Evolutionary conservation across 2,888 invertebrate genomes (phyloP), one percentile per base, ranked within the genome.

Genomic region (Geotrupes spiniger): DNA sequence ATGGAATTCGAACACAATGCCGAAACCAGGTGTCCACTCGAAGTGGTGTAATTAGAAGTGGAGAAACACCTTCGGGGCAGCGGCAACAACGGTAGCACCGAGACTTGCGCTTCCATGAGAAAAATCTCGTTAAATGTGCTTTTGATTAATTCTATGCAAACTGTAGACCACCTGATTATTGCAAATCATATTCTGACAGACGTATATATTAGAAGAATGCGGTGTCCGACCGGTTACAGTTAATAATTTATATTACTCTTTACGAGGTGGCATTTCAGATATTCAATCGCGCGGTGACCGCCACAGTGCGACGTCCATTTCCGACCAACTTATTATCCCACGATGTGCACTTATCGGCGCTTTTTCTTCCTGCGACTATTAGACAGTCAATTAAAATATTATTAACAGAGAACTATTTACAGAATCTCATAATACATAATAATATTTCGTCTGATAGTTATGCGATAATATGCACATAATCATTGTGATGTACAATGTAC

Each of bases 261-360:
- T 58, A 58, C 57, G 57, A 54, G 57, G 45, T 54, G 57, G 57
- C 57, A 58, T 60, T 58, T 55, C 53, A 60, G 52, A 57, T 58
- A 60, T 60, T 58, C 60, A 56, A 60, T 60, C 58, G 38, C 17
- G 28, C 36, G 41, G 37, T 37, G 38, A 46, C 45, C 49, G 50
- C 46, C 46, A 33, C 38, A 31, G 33, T 26, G 43, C 33, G 17
- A 16, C 36, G 6, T n/a, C 41, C 6, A 10, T 25, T 33, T 33
- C 33, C 33, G 33, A 10, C 12, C 12, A 33, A 33, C 14, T 14
- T 21, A 10, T 33, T 33, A 33, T 33, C 33, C 33, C 33, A 33
- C 33, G 11, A 33, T 10, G 33, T 5, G 12, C 29, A 5, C 11
- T 29, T 29, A 10, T 33, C 33, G 15, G 8, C 15, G 9, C 14